Conservation (phyloP, 2,113 vertebrate genomes). For the Brachyistius frenatus region DNA sequence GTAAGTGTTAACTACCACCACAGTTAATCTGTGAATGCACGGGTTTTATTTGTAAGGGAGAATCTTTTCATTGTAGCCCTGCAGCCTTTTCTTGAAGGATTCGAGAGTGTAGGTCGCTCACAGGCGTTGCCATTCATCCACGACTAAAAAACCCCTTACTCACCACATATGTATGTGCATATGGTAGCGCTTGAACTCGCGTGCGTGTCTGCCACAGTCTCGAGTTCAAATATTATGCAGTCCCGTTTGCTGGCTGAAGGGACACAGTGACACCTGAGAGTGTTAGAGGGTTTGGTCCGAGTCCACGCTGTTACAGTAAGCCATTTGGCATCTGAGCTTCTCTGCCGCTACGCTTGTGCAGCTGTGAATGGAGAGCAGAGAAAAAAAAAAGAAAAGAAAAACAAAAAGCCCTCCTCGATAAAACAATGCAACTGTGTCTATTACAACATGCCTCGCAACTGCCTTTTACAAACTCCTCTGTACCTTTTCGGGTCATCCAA, state of each 20-base stretch:
- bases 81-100: conserved; percentile 5
- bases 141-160: conserved; percentile 44
- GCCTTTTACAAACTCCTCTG: conserved; percentile 28
- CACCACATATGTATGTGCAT: conserved; percentile 60
- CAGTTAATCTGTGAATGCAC: neutral
- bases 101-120: conserved; percentile 24
- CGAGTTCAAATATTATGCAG: conserved; percentile 40
- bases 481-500: conserved; percentile 9
- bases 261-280: conserved; percentile 75
- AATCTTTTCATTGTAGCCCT: neutral
- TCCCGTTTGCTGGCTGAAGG: conserved; percentile 43
- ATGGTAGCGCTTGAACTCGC: conserved; percentile 5
- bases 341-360: conserved; percentile 47
- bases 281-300: conserved; percentile 59
- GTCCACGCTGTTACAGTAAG: conserved; percentile 72
- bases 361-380: conserved; percentile 47
- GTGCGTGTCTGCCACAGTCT: conserved; percentile 32
- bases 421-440: conserved; percentile 30
- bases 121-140: conserved; percentile 29
- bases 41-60: neutral
- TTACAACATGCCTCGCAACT: neutral
- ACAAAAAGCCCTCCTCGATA: neutral
- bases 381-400: too few species aligned
- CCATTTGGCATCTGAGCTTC: conserved; percentile 63
- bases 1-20: neutral